These are phyloP conservation scores for Typhlichthys eigenmanni DNA, from an alignment of 2,797 vertebrate species.

Conservation along the genomic window DNA sequence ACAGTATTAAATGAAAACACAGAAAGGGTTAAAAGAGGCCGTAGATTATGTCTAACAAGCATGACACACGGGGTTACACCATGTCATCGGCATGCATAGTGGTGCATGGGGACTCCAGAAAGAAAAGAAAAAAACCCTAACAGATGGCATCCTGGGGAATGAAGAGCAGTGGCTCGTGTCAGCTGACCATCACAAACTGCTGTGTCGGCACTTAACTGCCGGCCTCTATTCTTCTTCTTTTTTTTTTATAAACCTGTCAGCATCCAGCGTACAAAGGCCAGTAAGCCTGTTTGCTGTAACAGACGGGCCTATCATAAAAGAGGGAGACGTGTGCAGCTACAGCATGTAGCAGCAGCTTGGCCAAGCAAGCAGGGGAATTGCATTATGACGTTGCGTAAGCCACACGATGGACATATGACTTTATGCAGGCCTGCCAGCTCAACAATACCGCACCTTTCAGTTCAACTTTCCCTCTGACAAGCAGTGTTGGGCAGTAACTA, in stretches of 20 bases:
- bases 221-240: conserved; percentile 10
- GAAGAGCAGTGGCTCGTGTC: conserved; percentile 36
- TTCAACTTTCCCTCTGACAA: conserved; percentile 24
- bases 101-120: conserved; percentile 11
- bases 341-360: neutral
- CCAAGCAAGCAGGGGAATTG: neutral
- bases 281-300: neutral
- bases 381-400: neutral
- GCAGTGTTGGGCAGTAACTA: neutral
- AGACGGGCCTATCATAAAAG: too few relatives aligned
- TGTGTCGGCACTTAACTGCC: conserved; percentile 46
- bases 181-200: conserved; percentile 57
- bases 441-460: conserved; percentile 21
- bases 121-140: too few relatives aligned
- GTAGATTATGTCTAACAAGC: too few relatives aligned
- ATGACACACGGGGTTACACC: neutral
- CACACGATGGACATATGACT: neutral
- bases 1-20: neutral
- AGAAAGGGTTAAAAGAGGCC: too few relatives aligned
- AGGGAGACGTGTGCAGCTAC: neutral
- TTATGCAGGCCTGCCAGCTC: neutral
- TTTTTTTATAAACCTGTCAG: neutral
- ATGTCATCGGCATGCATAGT: conserved; percentile 15
- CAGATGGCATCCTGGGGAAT: conserved; percentile 22
- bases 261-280: conserved; percentile 12